Evolutionary conservation across 1,140 invertebrate species (phyloP).

Genomic region (Aphelinus certus): DNA sequence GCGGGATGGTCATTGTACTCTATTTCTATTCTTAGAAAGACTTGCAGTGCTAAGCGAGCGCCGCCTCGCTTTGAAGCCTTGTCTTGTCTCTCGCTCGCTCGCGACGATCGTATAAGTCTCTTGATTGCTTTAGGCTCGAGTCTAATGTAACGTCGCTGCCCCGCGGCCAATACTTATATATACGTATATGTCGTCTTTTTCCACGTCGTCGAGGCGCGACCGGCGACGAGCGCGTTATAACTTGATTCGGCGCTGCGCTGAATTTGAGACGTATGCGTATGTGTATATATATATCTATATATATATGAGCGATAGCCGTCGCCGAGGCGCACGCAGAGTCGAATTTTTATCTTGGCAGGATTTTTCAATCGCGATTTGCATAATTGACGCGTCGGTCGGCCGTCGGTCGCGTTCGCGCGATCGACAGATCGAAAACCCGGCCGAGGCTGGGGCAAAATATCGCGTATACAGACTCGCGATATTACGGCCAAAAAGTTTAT

Average conservation of each 20-base stretch:
- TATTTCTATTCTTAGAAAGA: conserved; percentile 45
- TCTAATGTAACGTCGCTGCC: conserved; percentile 32
- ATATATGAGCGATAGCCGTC: too few species aligned
- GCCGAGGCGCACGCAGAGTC: too few species aligned
- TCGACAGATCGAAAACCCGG: too few species aligned
- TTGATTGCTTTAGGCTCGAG: conserved; percentile 39
- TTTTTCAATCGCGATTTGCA: too few species aligned
- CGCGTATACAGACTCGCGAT: too few species aligned
- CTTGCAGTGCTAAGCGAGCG: conserved; percentile 25
- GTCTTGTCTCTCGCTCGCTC: neutral
- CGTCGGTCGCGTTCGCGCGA: too few species aligned
- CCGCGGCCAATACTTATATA: neutral
- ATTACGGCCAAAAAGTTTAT: neutral
- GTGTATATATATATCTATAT: too few species aligned
- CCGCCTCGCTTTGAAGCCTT: conserved; percentile 10
- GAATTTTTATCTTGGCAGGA: too few species aligned
- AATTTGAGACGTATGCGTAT: neutral
- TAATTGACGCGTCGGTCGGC: too few species aligned
- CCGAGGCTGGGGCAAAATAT: too few species aligned
- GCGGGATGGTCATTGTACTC: conserved; percentile 43
- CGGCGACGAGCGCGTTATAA: conserved; percentile 1
- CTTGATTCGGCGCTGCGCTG: neutral
- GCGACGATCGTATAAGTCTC: conserved; percentile 38
- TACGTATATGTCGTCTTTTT: conserved; percentile 4
- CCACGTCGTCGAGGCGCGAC: neutral